phyloP scores from a whole-genome alignment of 2,113 vertebrate species.

The Lamprologus lemairii region DNA sequence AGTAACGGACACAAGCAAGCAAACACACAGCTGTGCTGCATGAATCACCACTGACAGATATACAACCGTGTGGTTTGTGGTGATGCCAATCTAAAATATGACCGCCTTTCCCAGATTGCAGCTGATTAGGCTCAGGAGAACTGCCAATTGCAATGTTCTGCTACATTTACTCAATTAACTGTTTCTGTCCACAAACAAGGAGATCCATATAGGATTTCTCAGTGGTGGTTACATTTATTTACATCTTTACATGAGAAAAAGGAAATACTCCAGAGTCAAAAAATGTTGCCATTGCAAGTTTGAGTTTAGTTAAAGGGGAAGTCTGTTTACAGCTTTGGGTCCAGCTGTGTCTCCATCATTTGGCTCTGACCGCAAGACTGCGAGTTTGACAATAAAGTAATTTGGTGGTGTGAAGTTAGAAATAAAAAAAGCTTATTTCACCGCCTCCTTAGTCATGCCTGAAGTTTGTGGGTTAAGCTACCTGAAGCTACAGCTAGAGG shows the following conservation, averaged over 20 bases:
- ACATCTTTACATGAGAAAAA: neutral
- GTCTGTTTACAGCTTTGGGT: neutral
- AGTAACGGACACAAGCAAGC: neutral
- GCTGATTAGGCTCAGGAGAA: slow-evolving; percentile 2
- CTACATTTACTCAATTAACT: neutral
- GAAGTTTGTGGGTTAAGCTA: neutral
- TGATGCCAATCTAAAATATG: slow-evolving; percentile 14
- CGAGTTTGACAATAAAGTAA: neutral
- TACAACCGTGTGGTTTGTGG: slow-evolving; percentile 20
- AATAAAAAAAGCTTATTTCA: neutral
- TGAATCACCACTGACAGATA: neutral
- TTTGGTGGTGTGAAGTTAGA: neutral
- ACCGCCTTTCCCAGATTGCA: neutral
- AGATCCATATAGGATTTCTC: neutral
- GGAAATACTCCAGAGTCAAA: neutral
- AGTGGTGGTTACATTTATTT: neutral
- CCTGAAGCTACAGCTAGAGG: neutral
- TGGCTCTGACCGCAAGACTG: neutral
- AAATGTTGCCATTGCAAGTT: neutral
- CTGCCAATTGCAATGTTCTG: neutral
- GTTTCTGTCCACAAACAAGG: neutral
- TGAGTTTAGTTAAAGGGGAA: neutral
- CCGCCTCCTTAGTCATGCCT: neutral
- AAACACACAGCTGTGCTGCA: neutral
- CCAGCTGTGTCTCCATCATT: neutral